Percentiles rank a stretch among this genome's conserved stretches.
Evolutionary conservation across 2,113 vertebrate species (phyloP).

Genomic region (Sturnira hondurensis): DNA sequence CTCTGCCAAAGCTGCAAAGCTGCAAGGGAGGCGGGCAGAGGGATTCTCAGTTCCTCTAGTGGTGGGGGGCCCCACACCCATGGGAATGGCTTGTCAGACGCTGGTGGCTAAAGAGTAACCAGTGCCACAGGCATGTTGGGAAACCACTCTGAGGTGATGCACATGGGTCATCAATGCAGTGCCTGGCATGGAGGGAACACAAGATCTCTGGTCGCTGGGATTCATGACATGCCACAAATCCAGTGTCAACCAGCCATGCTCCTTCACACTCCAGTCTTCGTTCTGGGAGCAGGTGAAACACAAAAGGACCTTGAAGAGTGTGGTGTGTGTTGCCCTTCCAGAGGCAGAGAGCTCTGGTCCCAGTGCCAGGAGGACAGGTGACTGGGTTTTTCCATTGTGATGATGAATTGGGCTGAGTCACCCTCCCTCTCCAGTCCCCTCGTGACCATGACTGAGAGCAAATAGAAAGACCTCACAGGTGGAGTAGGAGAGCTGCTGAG

Average conservation of each 20-base stretch:
- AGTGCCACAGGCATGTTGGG: background rate
- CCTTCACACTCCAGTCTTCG: background rate
- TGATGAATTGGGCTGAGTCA: constrained; percentile 76
- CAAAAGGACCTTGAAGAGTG: constrained; percentile 53
- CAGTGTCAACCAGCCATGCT: background rate
- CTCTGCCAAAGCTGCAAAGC: background rate
- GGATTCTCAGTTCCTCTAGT: background rate
- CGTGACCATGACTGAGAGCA: constrained; percentile 58
- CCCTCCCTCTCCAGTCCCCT: constrained; percentile 40
- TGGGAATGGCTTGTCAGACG: background rate
- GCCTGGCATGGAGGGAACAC: background rate
- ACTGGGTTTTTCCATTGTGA: constrained; percentile 73
- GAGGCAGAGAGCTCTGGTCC: constrained; percentile 30
- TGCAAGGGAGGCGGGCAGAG: constrained; percentile 14
- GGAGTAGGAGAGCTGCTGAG: background rate
- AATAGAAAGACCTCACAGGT: background rate
- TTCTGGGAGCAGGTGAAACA: constrained; percentile 49
- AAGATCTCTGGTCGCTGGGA: fast-evolving
- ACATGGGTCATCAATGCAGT: background rate
- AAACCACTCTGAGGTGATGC: background rate
- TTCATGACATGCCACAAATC: background rate
- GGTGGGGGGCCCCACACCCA: background rate
- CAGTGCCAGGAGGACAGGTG: constrained; percentile 70
- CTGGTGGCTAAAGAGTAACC: background rate
- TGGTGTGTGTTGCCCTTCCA: constrained; percentile 59